Percentiles rank a stretch among this genome's conserved stretches.
phyloP scores from a whole-genome alignment of 2,797 vertebrate genomes.

The Xenops minutus region DNA sequence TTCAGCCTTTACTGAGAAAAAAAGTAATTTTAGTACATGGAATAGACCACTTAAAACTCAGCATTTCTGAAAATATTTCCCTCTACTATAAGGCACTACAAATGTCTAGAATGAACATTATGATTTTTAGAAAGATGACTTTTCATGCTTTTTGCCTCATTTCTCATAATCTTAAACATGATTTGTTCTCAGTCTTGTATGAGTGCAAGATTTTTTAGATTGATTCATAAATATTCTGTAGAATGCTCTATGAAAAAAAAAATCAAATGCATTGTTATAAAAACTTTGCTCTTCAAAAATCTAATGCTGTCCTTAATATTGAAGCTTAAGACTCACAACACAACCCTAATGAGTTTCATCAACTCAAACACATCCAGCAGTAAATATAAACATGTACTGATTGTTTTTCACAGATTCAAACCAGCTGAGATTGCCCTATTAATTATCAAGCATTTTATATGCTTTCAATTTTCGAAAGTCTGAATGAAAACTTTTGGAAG shows the following conservation, averaged over 20 bases:
- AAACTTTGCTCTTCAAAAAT: neutral
- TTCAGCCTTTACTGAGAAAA: neutral
- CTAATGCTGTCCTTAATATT: neutral
- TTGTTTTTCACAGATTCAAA: neutral
- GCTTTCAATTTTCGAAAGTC: neutral
- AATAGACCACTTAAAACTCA: neutral
- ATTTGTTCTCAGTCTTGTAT: neutral
- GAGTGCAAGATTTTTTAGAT: accelerated
- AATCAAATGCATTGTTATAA: neutral
- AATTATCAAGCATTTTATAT: neutral
- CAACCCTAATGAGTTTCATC: neutral
- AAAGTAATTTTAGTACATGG: neutral
- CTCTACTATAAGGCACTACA: neutral
- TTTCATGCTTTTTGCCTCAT: neutral
- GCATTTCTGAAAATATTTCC: neutral
- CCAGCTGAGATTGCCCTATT: neutral
- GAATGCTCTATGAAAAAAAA: neutral
- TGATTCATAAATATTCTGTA: neutral
- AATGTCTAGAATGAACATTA: neutral
- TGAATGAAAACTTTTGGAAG: neutral
- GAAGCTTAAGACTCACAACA: neutral
- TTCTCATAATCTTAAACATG: neutral
- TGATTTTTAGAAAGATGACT: neutral
- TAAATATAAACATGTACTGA: neutral
- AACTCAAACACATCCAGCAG: neutral